Base-by-base conservation (phyloP, 2,888 invertebrate genomes). In the Stegophylla sp. region DNA sequence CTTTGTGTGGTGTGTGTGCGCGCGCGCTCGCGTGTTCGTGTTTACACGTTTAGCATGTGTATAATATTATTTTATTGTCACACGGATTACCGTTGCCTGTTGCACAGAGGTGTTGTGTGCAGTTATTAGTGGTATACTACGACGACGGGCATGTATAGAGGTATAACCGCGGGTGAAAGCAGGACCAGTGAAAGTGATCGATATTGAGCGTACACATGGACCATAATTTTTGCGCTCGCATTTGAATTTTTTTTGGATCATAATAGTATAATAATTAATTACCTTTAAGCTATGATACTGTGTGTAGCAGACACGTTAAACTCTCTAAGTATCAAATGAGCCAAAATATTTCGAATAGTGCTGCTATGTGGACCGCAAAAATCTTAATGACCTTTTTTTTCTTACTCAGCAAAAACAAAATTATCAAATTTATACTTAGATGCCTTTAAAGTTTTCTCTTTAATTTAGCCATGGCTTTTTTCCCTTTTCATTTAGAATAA, bases 151-250 rank as follows among this genome's bases (percentile, higher is more conserved):
- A 43, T 56, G 23, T n/a, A n/a, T n/a, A n/a, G n/a, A 43, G 17
- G 59, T 74, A 63, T 51, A 66, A 64, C 51, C 51, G 43, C 75
- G 26, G 61, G 77, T 79, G 77, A 79, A 79, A 79, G 77, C 77
- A 69, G 48, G 48, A 69, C 43, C 59, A 79, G 77, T 69, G 77
- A 79, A 79, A 79, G 77, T 69, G 77, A 71, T 79, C 59, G 61
- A 79, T 79, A 51, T 75, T 34, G 63, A 63, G 74, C 20, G 53
- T 34, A 15, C n/a, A 20, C 20, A n/a, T n/a, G 20, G 61, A 61
- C 48, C 63, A 20, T 28, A 74, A 74, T 74, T 74, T 73, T 74
- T 59, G 61, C 63, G 34, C 56, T 17, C 20, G 45, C 67, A 67
- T 77, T 77, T 67, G 17, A 56, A 67, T 77, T 67, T 34, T n/a